Base-by-base conservation (phyloP, 2,888 invertebrate species). In the Tinea pellionella region DNA sequence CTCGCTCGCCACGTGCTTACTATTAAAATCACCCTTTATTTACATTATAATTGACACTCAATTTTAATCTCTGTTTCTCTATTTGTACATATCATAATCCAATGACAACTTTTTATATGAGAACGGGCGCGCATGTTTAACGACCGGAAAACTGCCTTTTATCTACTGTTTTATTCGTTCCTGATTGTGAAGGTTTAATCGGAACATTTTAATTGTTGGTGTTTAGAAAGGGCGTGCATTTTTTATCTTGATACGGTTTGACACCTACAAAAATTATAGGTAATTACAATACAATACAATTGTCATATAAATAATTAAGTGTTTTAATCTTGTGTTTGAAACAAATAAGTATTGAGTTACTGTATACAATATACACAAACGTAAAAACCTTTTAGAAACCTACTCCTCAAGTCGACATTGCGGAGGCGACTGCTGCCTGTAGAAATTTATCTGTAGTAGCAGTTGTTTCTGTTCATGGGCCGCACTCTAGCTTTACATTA, bases 111-210 rank as follows among this genome's bases (percentile, higher is more conserved):
- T 15, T 16, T 47, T 4, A 47, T 15, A 16, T n/a, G 2, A 53
- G 51, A 3, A 16, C 13, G 55, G 24, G 16, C 29, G 29, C 2
- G 57, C 57, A 13, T 57, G 57, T 57, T 57, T 32, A 57, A 57
- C n/a, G 12, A 19, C 32, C 57, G 57, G 57, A 57, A 57, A 57
- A 57, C 30, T 57, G 57, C 1, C 16, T 11, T 32, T 57, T 57
- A 57, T 32, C 57, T 15, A 15, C 30, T 32, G 32, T 57, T 32
- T 57, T 32, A 57, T 57, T 29, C 30, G 32, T 19, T 32, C 15
- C 30, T 32, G 57, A 57, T 57, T 13, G 57, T 29, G 13, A 57
- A 1, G 53, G 12, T 24, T 15, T 57, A 30, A 15, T 32, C 32
- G 13, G 30, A 57, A 30, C 6, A 13, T 13, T 57, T 32, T 57